Evolutionary conservation across 2,113 vertebrate genomes (phyloP), one percentile per base, ranked within the genome.

Genomic region (Toxostoma redivivum): DNA sequence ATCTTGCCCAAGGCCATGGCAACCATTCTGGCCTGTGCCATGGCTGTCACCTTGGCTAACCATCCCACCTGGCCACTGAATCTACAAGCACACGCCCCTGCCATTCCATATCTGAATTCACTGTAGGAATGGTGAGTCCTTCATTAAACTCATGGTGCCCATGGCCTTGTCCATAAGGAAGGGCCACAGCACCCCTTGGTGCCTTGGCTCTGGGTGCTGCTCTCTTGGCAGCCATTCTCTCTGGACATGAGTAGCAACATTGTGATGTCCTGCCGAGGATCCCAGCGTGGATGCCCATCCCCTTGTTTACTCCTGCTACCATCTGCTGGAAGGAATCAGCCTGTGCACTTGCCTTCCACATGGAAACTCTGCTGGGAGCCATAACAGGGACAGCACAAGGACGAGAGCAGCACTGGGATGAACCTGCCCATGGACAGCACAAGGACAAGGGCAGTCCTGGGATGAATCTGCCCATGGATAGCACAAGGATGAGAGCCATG

Each of bases 251-350:
- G 81, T 30, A 54, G 28, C 47, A 65, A 7, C 35, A 38, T 2
- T 0, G 4, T 0, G 0, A 31, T 8, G 58, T 53, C 74, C 9
- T 1, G 37, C 40, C 0, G 0, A 15, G 60, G 78, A 87, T 81
- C 94, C 70, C 4, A 5, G 33, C 1, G 47, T 11, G 50, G 74
- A 67, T 5, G 14, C 37, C 69, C 2, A 3, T 91, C 89, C 83
- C 95, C 95, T 92, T 15, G 12, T 91, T 93, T 95, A 51, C 69
- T 60, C 82, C 94, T 97, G 93, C 97, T 93, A 93, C 96, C 94
- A 94, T 77, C 96, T 96, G 64, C 92, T 95, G 95, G 96, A 96
- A 94, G 79, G 96, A 97, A 96, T 96, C 54, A 70, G 90, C 33
- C 86, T 92, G 71, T 28, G 51, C 80, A 2, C 61, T 62, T 8